phyloP scores from a whole-genome alignment of 2,888 invertebrate species.

The Eilema caniola region DNA sequence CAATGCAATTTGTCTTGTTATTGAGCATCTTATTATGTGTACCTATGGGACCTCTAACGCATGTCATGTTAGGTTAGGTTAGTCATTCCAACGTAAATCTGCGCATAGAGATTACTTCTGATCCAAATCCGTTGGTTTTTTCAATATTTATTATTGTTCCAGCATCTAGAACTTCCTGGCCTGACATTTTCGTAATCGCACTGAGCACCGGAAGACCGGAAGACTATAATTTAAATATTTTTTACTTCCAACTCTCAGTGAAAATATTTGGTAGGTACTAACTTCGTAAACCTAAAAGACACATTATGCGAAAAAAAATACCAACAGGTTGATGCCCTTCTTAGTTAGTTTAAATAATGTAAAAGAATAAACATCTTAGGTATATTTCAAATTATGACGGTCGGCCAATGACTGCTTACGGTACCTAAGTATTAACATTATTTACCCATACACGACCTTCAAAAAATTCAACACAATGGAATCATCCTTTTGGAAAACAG shows the following conservation, averaged over 20 bases:
- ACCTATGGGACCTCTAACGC: no score
- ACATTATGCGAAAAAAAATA: neutral
- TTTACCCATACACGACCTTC: neutral
- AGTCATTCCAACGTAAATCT: neutral
- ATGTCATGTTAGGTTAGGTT: no score
- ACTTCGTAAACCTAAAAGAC: neutral
- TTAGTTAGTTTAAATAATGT: neutral
- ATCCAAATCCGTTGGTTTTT: no score
- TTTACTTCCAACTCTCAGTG: no score
- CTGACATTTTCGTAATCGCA: no score
- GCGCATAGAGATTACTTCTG: neutral
- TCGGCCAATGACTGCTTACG: conserved; percentile 60
- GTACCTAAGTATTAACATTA: conserved; percentile 43
- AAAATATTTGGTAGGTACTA: no score
- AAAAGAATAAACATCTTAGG: neutral
- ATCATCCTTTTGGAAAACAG: neutral
- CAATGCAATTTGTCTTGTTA: no score
- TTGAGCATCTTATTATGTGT: no score
- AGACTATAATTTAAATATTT: no score
- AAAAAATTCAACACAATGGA: neutral
- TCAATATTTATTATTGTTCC: no score
- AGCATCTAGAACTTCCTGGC: no score
- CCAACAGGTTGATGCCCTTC: neutral
- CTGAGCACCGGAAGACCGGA: no score
- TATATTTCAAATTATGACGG: conserved; percentile 15